These are phyloP conservation scores for Smithornis capensis DNA, from an alignment of 2,113 vertebrate genomes.

Conservation along the genomic window DNA sequence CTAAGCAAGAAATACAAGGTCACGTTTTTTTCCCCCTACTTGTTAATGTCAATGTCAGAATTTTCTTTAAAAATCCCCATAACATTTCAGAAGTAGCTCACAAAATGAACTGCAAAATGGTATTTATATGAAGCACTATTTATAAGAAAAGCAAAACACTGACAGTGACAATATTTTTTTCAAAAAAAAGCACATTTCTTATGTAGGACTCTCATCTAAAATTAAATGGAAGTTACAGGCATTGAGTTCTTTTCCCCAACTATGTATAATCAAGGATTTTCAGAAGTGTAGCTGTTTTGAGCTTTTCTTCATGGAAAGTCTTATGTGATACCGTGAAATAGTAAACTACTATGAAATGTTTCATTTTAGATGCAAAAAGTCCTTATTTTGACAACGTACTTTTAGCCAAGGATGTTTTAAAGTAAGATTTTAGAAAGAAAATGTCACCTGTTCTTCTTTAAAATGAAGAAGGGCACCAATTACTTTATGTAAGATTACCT, in stretches of 20 bases:
- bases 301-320: background rate
- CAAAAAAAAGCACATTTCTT: slow-evolving; percentile 54
- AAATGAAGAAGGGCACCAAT: background rate
- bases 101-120: slow-evolving; percentile 49
- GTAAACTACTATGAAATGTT: background rate
- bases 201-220: slow-evolving; percentile 42
- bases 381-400: background rate
- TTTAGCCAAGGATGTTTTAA: slow-evolving; percentile 18
- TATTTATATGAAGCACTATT: slow-evolving; percentile 44
- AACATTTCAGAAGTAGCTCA: slow-evolving; percentile 52
- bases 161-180: slow-evolving; percentile 33
- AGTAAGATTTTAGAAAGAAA: background rate
- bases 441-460: background rate
- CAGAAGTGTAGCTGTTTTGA: background rate
- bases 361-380: background rate
- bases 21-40: background rate
- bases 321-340: background rate
- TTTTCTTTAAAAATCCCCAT: slow-evolving; percentile 12
- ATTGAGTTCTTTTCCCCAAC: slow-evolving; percentile 9
- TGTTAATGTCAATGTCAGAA: slow-evolving; percentile 45
- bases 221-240: slow-evolving; percentile 49
- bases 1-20: slow-evolving; percentile 44
- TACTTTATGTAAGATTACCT: background rate
- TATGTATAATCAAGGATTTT: slow-evolving; percentile 24
- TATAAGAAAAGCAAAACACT: slow-evolving; percentile 60